Evolutionary conservation across 2,888 invertebrate species (phyloP).

Genomic region (Mactromeris polynyma): DNA sequence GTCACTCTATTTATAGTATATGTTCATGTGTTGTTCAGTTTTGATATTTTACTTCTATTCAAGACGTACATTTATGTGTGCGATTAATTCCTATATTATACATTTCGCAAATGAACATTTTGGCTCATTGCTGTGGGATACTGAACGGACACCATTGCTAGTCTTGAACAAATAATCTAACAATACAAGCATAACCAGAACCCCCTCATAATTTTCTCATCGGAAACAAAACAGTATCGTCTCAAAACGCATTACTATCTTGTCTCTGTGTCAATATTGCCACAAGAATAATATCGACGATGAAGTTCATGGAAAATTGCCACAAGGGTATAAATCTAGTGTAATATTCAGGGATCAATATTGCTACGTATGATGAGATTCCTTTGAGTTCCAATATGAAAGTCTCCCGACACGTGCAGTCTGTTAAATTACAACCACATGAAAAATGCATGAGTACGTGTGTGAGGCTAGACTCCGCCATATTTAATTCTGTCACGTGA

Average conservation of each 20-base stretch:
- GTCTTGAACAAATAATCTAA: background rate
- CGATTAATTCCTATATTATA: background rate
- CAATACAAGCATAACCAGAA: background rate
- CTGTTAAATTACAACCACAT: slow-evolving; percentile 31
- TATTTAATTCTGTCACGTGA: background rate
- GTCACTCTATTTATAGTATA: too few relatives aligned
- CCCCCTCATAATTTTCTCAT: background rate
- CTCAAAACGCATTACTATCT: background rate
- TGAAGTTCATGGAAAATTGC: background rate
- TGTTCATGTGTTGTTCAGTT: too few relatives aligned
- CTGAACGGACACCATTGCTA: background rate
- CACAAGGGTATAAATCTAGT: slow-evolving; percentile 22
- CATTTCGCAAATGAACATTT: background rate
- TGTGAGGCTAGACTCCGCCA: background rate
- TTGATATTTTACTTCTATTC: too few relatives aligned
- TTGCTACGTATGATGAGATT: background rate
- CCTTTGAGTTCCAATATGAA: background rate
- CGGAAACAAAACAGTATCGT: background rate
- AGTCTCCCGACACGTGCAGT: slow-evolving; percentile 18
- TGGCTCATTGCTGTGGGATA: background rate
- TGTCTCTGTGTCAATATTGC: slow-evolving; percentile 10
- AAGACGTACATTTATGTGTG: background rate
- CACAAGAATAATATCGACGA: background rate
- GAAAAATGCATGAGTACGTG: slow-evolving; percentile 22
- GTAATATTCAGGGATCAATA: slow-evolving; percentile 10